Conservation (phyloP, 2,888 invertebrate genomes). For the Cyrtodaria siliqua region DNA sequence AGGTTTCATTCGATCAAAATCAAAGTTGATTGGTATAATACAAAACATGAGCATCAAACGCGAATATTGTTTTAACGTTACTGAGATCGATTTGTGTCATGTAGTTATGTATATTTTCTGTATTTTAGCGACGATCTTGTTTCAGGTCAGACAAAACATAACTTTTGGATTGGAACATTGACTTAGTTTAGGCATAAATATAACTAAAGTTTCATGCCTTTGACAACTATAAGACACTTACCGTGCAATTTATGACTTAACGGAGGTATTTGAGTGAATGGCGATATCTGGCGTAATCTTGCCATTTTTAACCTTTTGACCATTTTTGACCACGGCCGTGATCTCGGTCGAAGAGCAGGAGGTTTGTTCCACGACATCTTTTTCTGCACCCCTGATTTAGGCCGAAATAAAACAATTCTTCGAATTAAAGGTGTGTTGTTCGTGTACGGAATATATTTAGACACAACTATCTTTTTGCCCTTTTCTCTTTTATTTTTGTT, state of each 20-base stretch:
- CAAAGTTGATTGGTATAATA: too few relatives aligned
- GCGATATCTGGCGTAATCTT: constrained; percentile 35
- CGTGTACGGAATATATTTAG: constrained; percentile 47
- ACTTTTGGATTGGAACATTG: too few relatives aligned
- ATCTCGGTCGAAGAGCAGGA: constrained; percentile 33
- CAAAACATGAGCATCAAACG: too few relatives aligned
- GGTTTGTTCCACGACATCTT: constrained; percentile 35
- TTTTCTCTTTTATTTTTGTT: constrained; percentile 11
- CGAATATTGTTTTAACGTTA: too few relatives aligned
- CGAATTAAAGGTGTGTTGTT: constrained; percentile 47
- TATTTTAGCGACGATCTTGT: too few relatives aligned
- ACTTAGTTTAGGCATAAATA: too few relatives aligned
- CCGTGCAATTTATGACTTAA: constrained; percentile 44
- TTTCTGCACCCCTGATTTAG: constrained; percentile 12
- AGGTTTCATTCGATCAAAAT: too few relatives aligned
- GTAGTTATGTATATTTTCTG: too few relatives aligned
- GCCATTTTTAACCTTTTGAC: constrained; percentile 37
- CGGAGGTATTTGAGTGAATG: constrained; percentile 27
- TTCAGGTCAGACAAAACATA: too few relatives aligned
- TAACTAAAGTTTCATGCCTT: too few relatives aligned
- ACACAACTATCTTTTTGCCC: constrained; percentile 42
- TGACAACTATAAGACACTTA: too few relatives aligned
- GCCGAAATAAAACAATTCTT: constrained; percentile 49
- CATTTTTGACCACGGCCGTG: constrained; percentile 52
- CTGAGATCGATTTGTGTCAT: too few relatives aligned